Evolutionary conservation across 2,797 vertebrate species (phyloP).

Genomic region (Vipera latastei): DNA sequence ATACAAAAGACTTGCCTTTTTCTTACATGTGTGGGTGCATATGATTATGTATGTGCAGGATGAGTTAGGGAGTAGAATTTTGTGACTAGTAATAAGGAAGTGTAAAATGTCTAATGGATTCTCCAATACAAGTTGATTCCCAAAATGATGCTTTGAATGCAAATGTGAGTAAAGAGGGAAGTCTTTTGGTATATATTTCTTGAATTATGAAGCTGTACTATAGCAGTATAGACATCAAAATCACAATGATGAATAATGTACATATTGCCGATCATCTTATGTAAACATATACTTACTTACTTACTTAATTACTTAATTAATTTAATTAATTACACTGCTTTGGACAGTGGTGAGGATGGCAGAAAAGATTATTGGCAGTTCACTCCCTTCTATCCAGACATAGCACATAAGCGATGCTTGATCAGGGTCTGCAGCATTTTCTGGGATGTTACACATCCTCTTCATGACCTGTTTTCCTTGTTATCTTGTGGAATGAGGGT

Average conservation of each 20-base stretch:
- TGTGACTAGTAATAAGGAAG: background rate
- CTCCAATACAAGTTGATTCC: background rate
- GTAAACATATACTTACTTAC: background rate
- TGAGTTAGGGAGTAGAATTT: background rate
- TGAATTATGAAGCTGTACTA: background rate
- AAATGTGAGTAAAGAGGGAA: background rate
- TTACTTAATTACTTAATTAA: too few species aligned
- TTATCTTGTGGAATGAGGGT: too few species aligned
- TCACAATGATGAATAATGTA: background rate
- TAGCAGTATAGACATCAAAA: background rate
- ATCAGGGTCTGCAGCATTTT: too few species aligned
- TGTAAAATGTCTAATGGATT: background rate
- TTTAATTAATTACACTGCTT: too few species aligned
- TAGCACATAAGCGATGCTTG: too few species aligned
- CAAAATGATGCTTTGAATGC: background rate
- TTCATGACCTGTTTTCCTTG: too few species aligned
- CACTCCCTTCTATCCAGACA: too few species aligned
- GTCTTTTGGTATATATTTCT: background rate
- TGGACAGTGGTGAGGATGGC: too few species aligned
- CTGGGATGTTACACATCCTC: too few species aligned
- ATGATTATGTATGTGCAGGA: background rate
- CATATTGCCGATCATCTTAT: background rate
- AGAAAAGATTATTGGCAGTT: too few species aligned
- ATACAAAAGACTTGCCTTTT: background rate
- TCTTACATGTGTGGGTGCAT: background rate